Evolutionary conservation across 2,888 invertebrate species (phyloP).

Genomic region (Dioctria rufipes): DNA sequence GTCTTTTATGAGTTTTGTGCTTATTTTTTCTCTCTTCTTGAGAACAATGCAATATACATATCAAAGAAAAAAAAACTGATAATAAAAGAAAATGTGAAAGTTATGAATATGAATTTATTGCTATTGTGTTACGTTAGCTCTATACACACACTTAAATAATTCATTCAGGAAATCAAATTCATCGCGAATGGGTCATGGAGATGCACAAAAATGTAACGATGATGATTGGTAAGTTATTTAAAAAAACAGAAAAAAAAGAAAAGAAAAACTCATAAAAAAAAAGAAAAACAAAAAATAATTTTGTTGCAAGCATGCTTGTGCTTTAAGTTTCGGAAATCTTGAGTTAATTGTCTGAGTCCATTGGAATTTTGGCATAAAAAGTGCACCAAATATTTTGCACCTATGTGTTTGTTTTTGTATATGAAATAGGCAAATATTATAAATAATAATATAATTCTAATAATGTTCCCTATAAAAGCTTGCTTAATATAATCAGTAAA

Average conservation of each 20-base stretch:
- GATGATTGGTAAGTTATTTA: slow-evolving; percentile 40
- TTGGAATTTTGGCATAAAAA: neutral
- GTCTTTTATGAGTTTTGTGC: too few species aligned
- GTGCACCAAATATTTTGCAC: neutral
- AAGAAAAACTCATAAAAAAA: too few species aligned
- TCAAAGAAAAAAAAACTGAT: too few species aligned
- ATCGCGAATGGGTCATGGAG: slow-evolving; percentile 41
- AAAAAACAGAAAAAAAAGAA: neutral
- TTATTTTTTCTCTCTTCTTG: too few species aligned
- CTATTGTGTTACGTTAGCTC: slow-evolving; percentile 3
- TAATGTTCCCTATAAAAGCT: too few species aligned
- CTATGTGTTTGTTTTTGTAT: too few species aligned
- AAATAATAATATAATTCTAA: too few species aligned
- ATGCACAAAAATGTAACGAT: slow-evolving; percentile 14
- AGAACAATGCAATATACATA: too few species aligned
- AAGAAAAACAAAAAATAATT: too few species aligned
- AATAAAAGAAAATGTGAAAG: too few species aligned
- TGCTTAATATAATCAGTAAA: too few species aligned
- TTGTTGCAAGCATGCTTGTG: slow-evolving; percentile 20
- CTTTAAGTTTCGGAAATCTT: neutral
- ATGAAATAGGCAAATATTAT: too few species aligned
- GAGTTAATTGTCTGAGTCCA: neutral
- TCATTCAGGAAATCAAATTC: slow-evolving; percentile 34
- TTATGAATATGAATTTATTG: neutral
- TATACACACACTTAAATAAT: slow-evolving; percentile 34